Base-by-base conservation (phyloP, 2,113 vertebrate species). In the Callipepla squamata region DNA sequence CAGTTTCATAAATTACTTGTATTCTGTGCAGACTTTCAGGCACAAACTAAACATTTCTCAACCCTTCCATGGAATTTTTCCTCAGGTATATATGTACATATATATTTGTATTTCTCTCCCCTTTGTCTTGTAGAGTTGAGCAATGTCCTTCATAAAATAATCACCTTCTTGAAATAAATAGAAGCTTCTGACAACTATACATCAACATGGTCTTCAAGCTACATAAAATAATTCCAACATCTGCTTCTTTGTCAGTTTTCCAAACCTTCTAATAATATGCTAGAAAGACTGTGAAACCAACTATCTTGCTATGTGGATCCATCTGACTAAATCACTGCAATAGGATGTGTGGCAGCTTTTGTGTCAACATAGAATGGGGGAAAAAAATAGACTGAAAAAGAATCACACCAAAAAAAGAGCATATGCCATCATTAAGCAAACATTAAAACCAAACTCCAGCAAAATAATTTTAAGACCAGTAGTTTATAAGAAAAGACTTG, bases 191-290 rank as follows among this genome's bases (percentile, higher is more conserved):
- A 97, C 84, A 94, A 96, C 74, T 91, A 88, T 84, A 88, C 89
- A 82, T 94, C 85, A 80, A 95, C 93, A 80, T 80, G 62, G 77
- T 94, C 90, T 95, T 94, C 95, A 92, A 95, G 88, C 83, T 88
- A 93, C 74, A 67, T 78, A 83, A 87, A 95, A 89, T 97, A 97
- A 96, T 96, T n/a, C 51, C 86, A 96, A 96, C 96, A 97, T 96
- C 96, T 97, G 96, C 87, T 97, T 95, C 95, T 96, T 92, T 97
- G 95, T 97, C 96, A 97, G 42, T 90, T 97, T 97, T 91, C 68
- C 95, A 95, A 97, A 90, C 34, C 42, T 47, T 79, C 85, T 96
- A 97, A 97, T 96, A 96, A 92, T 65, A 88, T 87, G 94, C 92
- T 91, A 92, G 90, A 81, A 8, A 91, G 84, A 89, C 93, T 84